Evolutionary conservation across 2,888 invertebrate species (phyloP), one percentile per base, ranked within the genome.

Genomic region (Molorchus minor): DNA sequence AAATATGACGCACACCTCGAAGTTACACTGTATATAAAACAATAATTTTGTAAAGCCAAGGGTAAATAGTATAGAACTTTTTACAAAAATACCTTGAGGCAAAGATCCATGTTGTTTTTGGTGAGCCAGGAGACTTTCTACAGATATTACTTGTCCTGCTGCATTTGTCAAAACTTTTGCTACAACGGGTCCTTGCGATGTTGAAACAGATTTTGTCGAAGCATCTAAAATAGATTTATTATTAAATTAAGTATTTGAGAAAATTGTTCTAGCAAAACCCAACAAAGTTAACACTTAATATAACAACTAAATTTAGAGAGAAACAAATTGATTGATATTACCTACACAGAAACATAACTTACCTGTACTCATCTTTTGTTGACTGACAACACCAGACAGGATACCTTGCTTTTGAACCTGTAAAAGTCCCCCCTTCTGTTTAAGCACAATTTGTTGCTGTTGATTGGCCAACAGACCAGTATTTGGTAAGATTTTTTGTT

Each of bases 161-260:
- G 90, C 86, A 75, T 88, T 90, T 3, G 91, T 89, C 17, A 92
- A 80, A 13, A 92, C 85, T 77, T 91, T 90, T 0, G 91, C 90
- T 33, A 91, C 85, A 20, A 90, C 86, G 2, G 88, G 87, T 25
- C 77, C 73, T 83, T 85, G 71, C 74, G 76, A 13, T 75, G 68
- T 67, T 79, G 82, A 64, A 69, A 79, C 61, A 79, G 80, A 20
- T 81, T 82, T 81, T 75, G n/a, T 80, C 65, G 61, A 81, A 80
- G 13, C 82, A 45, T 83, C 82, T 47, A 81, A 58, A 71, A 67
- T 33, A 45, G 16, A 38, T 17, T 29, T 13, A n/a, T 40, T n/a
- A 10, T 21, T 25, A n/a, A n/a, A n/a, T n/a, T n/a, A n/a, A n/a
- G n/a, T n/a, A n/a, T n/a, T n/a, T n/a, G n/a, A n/a, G n/a, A n/a